Evolutionary conservation across 2,888 invertebrate species (phyloP).

Genomic region (Anoplius nigerrimus): DNA sequence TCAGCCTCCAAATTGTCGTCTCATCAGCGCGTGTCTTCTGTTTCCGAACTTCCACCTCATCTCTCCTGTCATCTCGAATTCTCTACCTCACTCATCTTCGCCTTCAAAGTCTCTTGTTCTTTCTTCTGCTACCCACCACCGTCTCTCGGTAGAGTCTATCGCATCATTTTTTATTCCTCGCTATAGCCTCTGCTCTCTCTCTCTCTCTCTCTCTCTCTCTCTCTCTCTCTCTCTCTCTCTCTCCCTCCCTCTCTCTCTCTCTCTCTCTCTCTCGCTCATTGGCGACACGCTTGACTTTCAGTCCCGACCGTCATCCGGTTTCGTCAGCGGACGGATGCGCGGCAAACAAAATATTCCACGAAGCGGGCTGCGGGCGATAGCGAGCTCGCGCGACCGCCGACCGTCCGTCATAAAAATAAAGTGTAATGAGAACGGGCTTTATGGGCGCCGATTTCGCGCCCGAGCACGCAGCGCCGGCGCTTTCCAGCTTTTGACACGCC

Average conservation of each 20-base stretch:
- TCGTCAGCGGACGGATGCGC: slow-evolving; percentile 57
- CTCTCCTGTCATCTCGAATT: neutral
- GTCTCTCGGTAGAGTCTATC: neutral
- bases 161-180: neutral
- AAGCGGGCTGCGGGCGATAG: slow-evolving; percentile 42
- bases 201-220: slow-evolving; percentile 24
- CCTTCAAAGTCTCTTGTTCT: neutral
- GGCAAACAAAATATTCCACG: slow-evolving; percentile 55
- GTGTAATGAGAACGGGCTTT: slow-evolving; percentile 19
- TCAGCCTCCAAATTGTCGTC: neutral
- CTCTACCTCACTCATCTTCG: neutral
- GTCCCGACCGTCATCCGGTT: slow-evolving; percentile 55
- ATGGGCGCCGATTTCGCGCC: slow-evolving; percentile 18
- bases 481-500: slow-evolving; percentile 2
- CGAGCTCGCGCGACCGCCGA: slow-evolving; percentile 21
- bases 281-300: slow-evolving; percentile 49
- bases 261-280: slow-evolving; percentile 32
- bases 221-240: slow-evolving; percentile 4
- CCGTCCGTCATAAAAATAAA: slow-evolving; percentile 39
- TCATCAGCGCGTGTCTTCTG: neutral
- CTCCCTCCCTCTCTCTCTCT: neutral
- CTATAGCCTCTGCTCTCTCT: slow-evolving; percentile 29
- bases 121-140: neutral
- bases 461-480: slow-evolving; percentile 16
- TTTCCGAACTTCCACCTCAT: neutral